A percentile compares a stretch with the other conserved stretches of the same genome.
phyloP scores from a whole-genome alignment of 2,113 vertebrate species.

The Orycteropus afer region DNA sequence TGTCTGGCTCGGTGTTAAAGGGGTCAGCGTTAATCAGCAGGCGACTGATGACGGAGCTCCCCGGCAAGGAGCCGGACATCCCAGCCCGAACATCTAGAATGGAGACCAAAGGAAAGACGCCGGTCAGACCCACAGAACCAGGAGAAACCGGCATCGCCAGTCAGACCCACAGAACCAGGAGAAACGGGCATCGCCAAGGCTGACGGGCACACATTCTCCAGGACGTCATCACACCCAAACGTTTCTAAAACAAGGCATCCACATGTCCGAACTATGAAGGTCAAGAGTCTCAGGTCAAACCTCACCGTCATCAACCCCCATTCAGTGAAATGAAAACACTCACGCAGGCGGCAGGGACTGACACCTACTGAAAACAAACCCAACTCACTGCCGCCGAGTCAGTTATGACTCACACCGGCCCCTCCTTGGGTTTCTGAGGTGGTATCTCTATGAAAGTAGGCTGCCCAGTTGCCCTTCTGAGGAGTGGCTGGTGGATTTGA shows the following conservation, averaged over 20 bases:
- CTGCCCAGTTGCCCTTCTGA: too few relatives aligned
- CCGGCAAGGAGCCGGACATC: conserved; percentile 93
- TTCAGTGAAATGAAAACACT: background rate
- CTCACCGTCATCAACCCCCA: background rate
- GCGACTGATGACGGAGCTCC: conserved; percentile 93
- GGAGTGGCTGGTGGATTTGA: too few relatives aligned
- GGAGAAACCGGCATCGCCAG: accelerated
- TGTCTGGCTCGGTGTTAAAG: conserved; percentile 94
- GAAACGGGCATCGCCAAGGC: accelerated
- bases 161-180: background rate
- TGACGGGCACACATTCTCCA: background rate
- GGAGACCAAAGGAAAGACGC: background rate
- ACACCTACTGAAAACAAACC: too few relatives aligned
- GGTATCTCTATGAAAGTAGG: too few relatives aligned
- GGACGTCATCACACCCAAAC: accelerated
- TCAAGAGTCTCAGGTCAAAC: background rate
- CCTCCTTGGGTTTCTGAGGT: too few relatives aligned
- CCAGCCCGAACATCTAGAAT: conserved; percentile 89
- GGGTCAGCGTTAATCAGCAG: conserved; percentile 95
- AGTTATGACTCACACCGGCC: too few relatives aligned
- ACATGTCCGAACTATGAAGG: background rate
- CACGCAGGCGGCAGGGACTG: background rate
- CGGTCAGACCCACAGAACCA: background rate
- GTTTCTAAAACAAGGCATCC: accelerated
- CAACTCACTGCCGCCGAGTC: too few relatives aligned